These are phyloP conservation scores for Drosophila antonietae DNA, from an alignment of 2,888 invertebrate species.

Conservation along the genomic window DNA sequence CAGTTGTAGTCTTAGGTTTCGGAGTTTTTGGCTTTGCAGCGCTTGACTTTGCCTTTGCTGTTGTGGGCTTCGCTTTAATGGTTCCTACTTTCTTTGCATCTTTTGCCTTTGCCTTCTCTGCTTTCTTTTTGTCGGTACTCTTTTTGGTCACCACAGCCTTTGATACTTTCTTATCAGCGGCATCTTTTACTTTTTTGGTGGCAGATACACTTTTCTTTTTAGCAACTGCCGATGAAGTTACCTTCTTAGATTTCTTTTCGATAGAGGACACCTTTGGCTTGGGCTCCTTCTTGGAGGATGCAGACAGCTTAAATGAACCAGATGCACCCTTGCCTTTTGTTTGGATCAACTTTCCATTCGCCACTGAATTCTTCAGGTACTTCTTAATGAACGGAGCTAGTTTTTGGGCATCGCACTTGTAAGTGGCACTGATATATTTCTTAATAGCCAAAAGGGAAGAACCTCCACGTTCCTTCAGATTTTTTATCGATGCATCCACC, in stretches of 20 bases:
- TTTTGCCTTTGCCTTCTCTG: slow-evolving; percentile 38
- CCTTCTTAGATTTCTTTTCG: slow-evolving; percentile 44
- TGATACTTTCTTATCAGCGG: slow-evolving; percentile 37
- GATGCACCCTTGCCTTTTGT: slow-evolving; percentile 64
- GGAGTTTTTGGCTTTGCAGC: slow-evolving; percentile 36
- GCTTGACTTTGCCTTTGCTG: slow-evolving; percentile 34
- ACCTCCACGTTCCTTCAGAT: slow-evolving; percentile 58
- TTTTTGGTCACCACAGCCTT: slow-evolving; percentile 43
- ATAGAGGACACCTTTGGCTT: slow-evolving; percentile 39
- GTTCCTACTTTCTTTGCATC: slow-evolving; percentile 39
- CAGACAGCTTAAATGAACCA: slow-evolving; percentile 61
- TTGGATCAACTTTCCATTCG: slow-evolving; percentile 84
- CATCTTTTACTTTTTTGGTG: slow-evolving; percentile 27
- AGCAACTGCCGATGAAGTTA: slow-evolving; percentile 8
- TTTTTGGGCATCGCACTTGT: slow-evolving; percentile 22
- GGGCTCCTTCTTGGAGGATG: slow-evolving; percentile 49
- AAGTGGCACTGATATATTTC: slow-evolving; percentile 56
- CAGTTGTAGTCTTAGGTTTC: slow-evolving; percentile 32
- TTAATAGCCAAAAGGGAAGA: slow-evolving; percentile 60
- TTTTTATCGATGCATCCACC: slow-evolving; percentile 54
- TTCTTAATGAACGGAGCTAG: slow-evolving; percentile 86
- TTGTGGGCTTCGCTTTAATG: slow-evolving; percentile 44
- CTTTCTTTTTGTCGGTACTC: slow-evolving; percentile 46
- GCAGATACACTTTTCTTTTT: slow-evolving; percentile 22
- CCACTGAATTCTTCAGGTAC: slow-evolving; percentile 86